Conservation (phyloP, 1,140 invertebrate species). For the Parasteatoda tepidariorum region DNA sequence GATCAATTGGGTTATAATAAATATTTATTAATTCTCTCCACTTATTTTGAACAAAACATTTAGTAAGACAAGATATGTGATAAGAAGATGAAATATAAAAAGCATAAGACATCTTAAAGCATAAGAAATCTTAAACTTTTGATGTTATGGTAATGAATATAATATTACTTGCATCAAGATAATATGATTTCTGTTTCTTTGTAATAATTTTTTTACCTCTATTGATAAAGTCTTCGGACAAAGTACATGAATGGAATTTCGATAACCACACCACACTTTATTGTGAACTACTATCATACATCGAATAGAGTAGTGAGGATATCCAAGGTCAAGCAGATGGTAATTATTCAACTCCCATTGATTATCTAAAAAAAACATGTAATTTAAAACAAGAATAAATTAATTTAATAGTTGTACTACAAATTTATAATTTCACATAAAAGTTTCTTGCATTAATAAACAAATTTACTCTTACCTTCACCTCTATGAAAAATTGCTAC, state of each 20-base stretch:
- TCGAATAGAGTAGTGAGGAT: slow-evolving; percentile 87
- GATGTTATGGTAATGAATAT: too few species aligned
- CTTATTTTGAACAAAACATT: too few species aligned
- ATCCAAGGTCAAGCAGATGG: slow-evolving; percentile 89
- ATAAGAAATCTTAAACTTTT: too few species aligned
- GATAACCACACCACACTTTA: slow-evolving; percentile 97
- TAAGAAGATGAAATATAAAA: too few species aligned
- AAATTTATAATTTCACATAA: background rate
- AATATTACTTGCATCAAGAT: too few species aligned
- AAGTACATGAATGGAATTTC: slow-evolving; percentile 95
- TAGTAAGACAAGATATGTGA: too few species aligned
- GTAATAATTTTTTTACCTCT: too few species aligned
- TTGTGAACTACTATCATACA: slow-evolving; percentile 87
- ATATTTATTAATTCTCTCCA: too few species aligned
- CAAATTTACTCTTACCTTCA: slow-evolving; percentile 65
- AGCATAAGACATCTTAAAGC: too few species aligned
- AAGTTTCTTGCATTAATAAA: background rate
- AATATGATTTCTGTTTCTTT: too few species aligned
- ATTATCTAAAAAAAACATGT: slow-evolving; percentile 76
- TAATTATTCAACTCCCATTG: slow-evolving; percentile 95
- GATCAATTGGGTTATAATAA: too few species aligned
- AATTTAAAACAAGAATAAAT: slow-evolving; percentile 6
- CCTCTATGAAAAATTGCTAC: slow-evolving; percentile 92
- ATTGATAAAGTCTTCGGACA: slow-evolving; percentile 87
- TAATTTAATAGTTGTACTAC: background rate